Evolutionary conservation across 64 coral and sea anemone genomes (phyloP), one percentile per base, ranked within the genome.

Genomic region (Catalaphyllia jardinei): DNA sequence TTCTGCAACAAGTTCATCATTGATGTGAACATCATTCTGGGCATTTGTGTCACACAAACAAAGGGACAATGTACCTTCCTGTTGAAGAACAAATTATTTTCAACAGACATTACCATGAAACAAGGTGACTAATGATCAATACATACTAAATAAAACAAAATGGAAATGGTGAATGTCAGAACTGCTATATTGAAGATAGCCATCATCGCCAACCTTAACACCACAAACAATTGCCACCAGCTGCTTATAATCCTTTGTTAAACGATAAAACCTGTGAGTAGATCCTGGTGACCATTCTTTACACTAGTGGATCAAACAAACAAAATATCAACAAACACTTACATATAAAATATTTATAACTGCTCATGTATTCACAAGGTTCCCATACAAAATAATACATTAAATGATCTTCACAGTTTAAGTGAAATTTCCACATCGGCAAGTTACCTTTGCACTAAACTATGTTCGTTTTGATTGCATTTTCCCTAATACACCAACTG

Each of bases 171-270:
- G 65, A 2, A 69, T 5, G 2, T 29, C 10, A 69, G 10, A 69
- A 29, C 10, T 27, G 22, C n/a, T 27, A 29, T 25, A 69, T 69
- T 69, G 22, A 27, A n/a, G 22, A 11, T 11, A 27, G n/a, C 65
- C 0, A 69, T 24, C 20, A 31, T 59, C 33, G 50, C 49, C 3
- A 63, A 98, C 96, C 91, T 98, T 98, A 49, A 60, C 62, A 31
- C 90, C 96, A 80, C 93, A 95, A 49, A 98, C 59, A 55, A 95
- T 67, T 35, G 93, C 93, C 49, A 95, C 80, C 13, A 98, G 83
- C n/a, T 88, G 69, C 59, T 95, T 98, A 65, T 87, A 96, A 75
- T 98, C 88, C 80, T 93, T 94, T 65, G 96, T 98, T 30, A 98
- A 61, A 67, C 95, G 93, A 63, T 98, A 95, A 78, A 98, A 87